Conservation (phyloP, 2,113 vertebrate species). For the Catagonus wagneri region DNA sequence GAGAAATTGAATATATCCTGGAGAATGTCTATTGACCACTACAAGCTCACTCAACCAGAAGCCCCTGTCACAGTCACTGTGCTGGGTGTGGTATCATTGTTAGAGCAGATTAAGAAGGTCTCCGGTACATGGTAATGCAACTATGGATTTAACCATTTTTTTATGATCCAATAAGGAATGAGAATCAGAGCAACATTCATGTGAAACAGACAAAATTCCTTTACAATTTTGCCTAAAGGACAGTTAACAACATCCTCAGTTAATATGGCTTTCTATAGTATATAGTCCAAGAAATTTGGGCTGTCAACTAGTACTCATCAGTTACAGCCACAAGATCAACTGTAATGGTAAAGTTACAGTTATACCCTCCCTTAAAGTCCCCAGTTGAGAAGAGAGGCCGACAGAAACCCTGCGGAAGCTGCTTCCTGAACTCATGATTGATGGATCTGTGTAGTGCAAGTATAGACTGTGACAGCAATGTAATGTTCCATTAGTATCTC, state of each 20-base stretch:
- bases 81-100: background rate
- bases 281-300: background rate
- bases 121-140: background rate
- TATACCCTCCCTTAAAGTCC: background rate
- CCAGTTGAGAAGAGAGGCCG: background rate
- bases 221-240: background rate
- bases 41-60: background rate
- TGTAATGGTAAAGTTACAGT: background rate
- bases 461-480: background rate
- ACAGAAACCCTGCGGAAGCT: background rate
- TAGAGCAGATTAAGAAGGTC: background rate
- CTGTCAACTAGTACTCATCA: background rate
- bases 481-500: background rate
- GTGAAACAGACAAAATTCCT: slow-evolving; percentile 10
- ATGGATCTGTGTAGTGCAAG: background rate
- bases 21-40: background rate
- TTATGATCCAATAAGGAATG: background rate
- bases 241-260: background rate
- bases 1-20: background rate
- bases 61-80: background rate
- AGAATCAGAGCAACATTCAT: background rate
- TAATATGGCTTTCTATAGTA: background rate
- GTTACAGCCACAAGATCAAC: background rate
- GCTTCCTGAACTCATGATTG: background rate
- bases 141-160: background rate